Percentiles rank a stretch among this genome's conserved stretches.
phyloP scores from a whole-genome alignment of 2,797 vertebrate species.

The Sebastes trivittatus region DNA sequence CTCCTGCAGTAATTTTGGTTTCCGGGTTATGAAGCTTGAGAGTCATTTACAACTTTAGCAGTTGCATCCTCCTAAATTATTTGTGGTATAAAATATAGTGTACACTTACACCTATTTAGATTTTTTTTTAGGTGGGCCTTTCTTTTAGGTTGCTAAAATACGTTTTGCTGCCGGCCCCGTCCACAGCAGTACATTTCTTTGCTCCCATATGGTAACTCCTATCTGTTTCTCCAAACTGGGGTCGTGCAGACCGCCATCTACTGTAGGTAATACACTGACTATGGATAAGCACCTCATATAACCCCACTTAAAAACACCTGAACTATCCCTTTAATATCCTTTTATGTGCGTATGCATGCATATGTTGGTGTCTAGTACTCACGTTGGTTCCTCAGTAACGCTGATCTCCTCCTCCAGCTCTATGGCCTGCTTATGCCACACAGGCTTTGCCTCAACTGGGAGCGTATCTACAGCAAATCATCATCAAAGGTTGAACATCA shows the following conservation, averaged over 20 bases:
- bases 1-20: constrained; percentile 38
- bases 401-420: constrained; percentile 90
- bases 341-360: not conserved
- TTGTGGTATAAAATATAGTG: not conserved
- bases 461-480: constrained; percentile 85
- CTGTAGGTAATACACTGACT: too few relatives aligned
- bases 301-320: too few relatives aligned
- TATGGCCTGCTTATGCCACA: constrained; percentile 96
- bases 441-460: constrained; percentile 92
- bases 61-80: constrained; percentile 26
- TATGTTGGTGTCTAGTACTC: constrained; percentile 70
- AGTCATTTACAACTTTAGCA: constrained; percentile 29
- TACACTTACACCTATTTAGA: too few relatives aligned
- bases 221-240: too few relatives aligned
- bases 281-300: too few relatives aligned
- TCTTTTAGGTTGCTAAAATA: too few relatives aligned
- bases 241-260: too few relatives aligned
- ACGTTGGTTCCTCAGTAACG: constrained; percentile 93
- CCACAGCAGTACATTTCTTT: too few relatives aligned
- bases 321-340: too few relatives aligned
- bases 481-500: not conserved
- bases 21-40: constrained; percentile 38
- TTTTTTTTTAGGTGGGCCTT: too few relatives aligned
- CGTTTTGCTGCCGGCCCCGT: too few relatives aligned
- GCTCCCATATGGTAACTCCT: accelerated